Percentiles rank a stretch among this genome's conserved stretches.
Evolutionary conservation across 2,797 vertebrate genomes (phyloP).

Genomic region (Chaenodraco wilsoni): DNA sequence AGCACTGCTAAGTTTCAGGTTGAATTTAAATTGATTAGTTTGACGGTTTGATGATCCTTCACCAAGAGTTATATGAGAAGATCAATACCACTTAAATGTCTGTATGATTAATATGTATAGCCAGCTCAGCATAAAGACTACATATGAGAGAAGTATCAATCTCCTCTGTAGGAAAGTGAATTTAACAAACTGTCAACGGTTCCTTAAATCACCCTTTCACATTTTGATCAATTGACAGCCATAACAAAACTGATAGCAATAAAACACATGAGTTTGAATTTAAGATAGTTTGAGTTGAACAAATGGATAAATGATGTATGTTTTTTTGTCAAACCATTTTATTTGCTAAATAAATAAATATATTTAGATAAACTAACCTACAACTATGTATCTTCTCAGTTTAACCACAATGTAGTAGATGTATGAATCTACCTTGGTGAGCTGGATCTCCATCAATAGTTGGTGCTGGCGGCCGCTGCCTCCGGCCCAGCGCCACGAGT

Average conservation of each 20-base stretch:
- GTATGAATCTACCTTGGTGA: conserved; percentile 84
- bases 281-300: not conserved
- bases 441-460: conserved; percentile 93
- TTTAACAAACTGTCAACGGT: not conserved
- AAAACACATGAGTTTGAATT: not conserved
- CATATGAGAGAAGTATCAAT: not conserved
- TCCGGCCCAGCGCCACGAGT: conserved; percentile 91
- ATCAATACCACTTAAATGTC: not conserved
- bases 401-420: not conserved
- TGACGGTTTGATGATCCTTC: not conserved
- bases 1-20: not conserved
- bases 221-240: too few species aligned
- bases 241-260: not conserved
- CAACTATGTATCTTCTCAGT: not conserved
- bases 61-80: conserved; percentile 1
- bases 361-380: not conserved
- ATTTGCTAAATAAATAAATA: not conserved
- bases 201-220: not conserved
- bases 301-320: not conserved
- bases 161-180: not conserved
- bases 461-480: conserved; percentile 89
- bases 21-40: not conserved
- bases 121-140: not conserved
- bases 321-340: not conserved
- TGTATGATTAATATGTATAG: not conserved